These are phyloP conservation scores for Aldrovandia affinis DNA, from an alignment of 2,797 vertebrate genomes.

Conservation along the genomic window DNA sequence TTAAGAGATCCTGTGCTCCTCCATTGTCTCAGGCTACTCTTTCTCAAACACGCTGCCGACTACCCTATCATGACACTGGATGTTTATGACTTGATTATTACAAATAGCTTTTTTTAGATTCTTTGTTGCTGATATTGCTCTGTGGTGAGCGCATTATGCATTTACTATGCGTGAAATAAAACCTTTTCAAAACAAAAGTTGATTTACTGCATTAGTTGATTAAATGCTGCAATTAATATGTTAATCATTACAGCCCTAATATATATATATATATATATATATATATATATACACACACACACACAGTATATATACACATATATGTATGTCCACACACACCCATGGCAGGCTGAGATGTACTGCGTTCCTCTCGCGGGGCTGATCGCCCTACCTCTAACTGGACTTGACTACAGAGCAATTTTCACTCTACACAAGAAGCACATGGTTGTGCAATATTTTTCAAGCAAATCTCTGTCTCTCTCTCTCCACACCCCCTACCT, in stretches of 20 bases:
- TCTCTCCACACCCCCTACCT: neutral
- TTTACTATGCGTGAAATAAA: neutral
- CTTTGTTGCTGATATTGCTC: neutral
- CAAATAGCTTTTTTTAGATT: neutral
- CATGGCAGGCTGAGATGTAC: neutral
- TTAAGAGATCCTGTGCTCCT: too few relatives aligned
- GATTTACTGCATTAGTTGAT: neutral
- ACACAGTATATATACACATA: too few relatives aligned
- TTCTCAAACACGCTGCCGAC: neutral
- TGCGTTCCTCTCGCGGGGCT: neutral
- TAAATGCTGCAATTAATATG: neutral
- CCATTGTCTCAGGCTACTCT: neutral
- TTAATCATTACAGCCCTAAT: neutral
- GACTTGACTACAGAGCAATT: neutral
- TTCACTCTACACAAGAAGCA: neutral
- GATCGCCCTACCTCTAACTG: neutral
- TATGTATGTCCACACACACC: too few relatives aligned
- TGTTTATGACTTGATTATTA: too few relatives aligned
- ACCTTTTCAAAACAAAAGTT: neutral
- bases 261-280: neutral
- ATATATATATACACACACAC: neutral
- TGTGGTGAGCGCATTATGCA: neutral
- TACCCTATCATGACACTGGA: neutral
- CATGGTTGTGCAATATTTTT: conserved; percentile 6
- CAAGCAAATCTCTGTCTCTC: neutral